Conservation (phyloP, 2,113 vertebrate species). For the Arvicanthis niloticus region DNA sequence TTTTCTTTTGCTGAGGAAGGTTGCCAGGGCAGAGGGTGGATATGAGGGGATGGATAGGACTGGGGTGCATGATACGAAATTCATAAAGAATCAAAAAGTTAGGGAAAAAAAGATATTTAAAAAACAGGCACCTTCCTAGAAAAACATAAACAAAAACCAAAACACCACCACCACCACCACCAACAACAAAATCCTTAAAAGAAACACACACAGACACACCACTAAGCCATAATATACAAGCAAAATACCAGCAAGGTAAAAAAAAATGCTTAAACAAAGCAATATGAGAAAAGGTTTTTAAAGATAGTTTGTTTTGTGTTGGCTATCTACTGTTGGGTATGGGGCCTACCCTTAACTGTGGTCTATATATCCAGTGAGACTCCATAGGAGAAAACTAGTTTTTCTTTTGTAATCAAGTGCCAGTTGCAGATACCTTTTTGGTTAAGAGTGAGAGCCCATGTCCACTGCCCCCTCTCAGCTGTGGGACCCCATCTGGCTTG, state of each 20-base stretch:
- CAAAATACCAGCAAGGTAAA: neutral
- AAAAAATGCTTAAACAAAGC: neutral
- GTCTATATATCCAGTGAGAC: neutral
- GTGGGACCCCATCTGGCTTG: neutral
- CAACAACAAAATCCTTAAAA: neutral
- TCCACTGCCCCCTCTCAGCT: neutral
- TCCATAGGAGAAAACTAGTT: neutral
- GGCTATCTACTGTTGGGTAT: no score
- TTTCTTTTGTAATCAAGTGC: no score
- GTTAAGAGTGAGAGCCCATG: no score
- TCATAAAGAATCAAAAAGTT: neutral
- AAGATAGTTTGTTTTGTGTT: neutral
- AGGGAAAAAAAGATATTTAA: neutral
- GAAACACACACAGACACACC: neutral
- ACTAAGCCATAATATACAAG: neutral
- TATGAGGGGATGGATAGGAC: neutral
- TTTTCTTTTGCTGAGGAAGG: neutral
- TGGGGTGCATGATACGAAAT: neutral
- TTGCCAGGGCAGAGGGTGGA: neutral
- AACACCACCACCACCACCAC: neutral
- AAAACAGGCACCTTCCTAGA: neutral
- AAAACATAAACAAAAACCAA: neutral
- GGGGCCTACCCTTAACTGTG: no score
- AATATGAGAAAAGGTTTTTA: neutral
- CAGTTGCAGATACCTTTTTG: no score